Base-by-base conservation (phyloP, 1,140 invertebrate genomes). In the Papilio polytes region DNA sequence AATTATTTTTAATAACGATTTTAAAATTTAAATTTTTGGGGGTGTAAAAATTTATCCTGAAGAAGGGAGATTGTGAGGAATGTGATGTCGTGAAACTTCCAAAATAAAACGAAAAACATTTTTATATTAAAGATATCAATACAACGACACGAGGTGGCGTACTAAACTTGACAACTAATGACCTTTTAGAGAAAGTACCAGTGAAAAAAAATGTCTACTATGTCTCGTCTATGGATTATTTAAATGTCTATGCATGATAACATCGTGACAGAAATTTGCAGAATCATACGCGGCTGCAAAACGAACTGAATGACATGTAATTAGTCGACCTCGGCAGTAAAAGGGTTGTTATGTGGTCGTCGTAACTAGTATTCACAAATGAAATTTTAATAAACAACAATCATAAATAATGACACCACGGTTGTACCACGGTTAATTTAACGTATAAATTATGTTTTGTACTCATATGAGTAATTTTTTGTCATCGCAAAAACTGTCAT, bases 251-350 rank as follows among this genome's bases (percentile, higher is more conserved):
- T 12, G 2, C 46, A 48, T 48, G 8, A 7, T 9, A 59, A 22
- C 20, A 20, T 10, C 2, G 46, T 22, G 56, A 22, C n/a, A 59
- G 8, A 10, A 9, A 59, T 59, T 59, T 59, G 56, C 56, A n/a
- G 7, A 59, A 59, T 59, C 56, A 59, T 66, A 66, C 6, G 8
- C 22, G 59, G 10, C 12, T 41, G 36, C 9, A 66, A 26, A 66
- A 70, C 6, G 10, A 31, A 31, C 12, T 7, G 63, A 70, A 70
- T 70, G 26, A 18, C 74, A 76, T 51, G 6, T 7, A 76, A 53
- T 76, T 76, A 48, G 74, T 26, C 22, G 74, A 51, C 74, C 74
- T 76, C 44, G 74, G 59, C 3, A 20, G 73, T 53, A 76, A 76
- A 26, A 76, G 22, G 12, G 4, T 76, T 70, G 63, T 70, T 70